Evolutionary conservation across 1,140 invertebrate species (phyloP).

Genomic region (Monomorium pharaonis): DNA sequence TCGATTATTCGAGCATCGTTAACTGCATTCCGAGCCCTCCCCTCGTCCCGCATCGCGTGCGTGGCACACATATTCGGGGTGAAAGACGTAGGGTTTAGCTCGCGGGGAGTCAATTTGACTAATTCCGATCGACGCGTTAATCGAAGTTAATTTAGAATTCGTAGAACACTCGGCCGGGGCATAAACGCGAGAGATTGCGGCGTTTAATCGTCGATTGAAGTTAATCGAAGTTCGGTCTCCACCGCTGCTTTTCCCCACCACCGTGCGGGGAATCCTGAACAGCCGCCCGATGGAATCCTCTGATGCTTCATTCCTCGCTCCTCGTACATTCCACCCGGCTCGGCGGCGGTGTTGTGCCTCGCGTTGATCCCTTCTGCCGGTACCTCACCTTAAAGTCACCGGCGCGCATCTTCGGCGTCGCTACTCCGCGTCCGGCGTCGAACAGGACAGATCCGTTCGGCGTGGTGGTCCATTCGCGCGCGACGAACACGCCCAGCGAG

Average conservation of each 20-base stretch:
- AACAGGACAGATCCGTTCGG: too few relatives aligned
- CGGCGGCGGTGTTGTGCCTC: not conserved
- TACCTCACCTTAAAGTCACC: constrained; percentile 18
- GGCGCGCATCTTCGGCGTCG: not conserved
- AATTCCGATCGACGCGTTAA: not conserved
- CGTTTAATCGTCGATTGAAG: not conserved
- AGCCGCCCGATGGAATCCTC: not conserved
- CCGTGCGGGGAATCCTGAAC: not conserved
- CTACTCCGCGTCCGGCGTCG: not conserved
- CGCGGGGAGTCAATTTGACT: not conserved
- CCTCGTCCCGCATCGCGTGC: not conserved
- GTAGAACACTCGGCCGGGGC: not conserved
- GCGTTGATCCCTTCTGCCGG: constrained; percentile 7
- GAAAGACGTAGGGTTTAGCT: constrained; percentile 1
- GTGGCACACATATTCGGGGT: constrained; percentile 14
- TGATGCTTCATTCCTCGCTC: constrained; percentile 39
- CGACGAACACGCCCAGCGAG: not conserved
- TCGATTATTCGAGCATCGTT: constrained; percentile 40
- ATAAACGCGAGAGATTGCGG: not conserved
- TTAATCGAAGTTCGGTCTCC: not conserved
- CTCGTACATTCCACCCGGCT: constrained; percentile 48
- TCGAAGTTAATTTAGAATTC: not conserved
- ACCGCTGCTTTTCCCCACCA: not conserved
- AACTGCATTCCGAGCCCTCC: constrained; percentile 1
- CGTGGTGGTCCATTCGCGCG: not conserved